These are phyloP conservation scores for Phrixothrix hirtus DNA, from an alignment of 2,888 invertebrate genomes.

Conservation along the genomic window DNA sequence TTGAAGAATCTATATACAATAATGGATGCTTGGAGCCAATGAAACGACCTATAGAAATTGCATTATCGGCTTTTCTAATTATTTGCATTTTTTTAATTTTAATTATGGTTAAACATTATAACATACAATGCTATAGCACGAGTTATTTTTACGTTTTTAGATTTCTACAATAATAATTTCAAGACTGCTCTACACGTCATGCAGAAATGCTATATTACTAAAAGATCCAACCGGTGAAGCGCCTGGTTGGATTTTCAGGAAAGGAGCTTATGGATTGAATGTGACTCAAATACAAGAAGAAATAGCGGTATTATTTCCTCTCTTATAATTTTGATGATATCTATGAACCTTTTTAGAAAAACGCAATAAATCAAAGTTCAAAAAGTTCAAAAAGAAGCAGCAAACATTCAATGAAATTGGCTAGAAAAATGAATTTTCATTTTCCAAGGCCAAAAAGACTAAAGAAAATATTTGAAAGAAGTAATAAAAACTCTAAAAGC, in stretches of 20 bases:
- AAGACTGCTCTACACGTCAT: conserved; percentile 61
- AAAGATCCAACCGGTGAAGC: conserved; percentile 58
- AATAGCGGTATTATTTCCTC: too few relatives aligned
- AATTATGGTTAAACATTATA: conserved; percentile 46
- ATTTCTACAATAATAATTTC: conserved; percentile 59
- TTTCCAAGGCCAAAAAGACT: not conserved
- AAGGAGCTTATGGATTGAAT: conserved; percentile 45
- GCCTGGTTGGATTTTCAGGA: conserved; percentile 56
- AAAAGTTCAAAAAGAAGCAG: not conserved
- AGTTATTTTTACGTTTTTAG: conserved; percentile 43
- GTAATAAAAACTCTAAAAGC: conserved; percentile 23
- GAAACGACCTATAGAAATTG: conserved; percentile 44
- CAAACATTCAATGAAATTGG: not conserved
- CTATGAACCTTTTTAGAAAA: not conserved
- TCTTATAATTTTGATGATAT: too few relatives aligned
- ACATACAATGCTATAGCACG: too few relatives aligned
- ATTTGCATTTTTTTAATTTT: conserved; percentile 39
- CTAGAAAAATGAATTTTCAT: not conserved
- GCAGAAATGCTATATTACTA: conserved; percentile 60
- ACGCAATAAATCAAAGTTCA: too few relatives aligned
- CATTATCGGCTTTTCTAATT: conserved; percentile 42
- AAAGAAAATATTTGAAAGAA: not conserved
- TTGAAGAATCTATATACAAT: conserved; percentile 49
- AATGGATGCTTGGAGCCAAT: conserved; percentile 52
- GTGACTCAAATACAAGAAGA: too few relatives aligned